Conservation (phyloP, 1,140 invertebrate genomes). For the Arion vulgaris region DNA sequence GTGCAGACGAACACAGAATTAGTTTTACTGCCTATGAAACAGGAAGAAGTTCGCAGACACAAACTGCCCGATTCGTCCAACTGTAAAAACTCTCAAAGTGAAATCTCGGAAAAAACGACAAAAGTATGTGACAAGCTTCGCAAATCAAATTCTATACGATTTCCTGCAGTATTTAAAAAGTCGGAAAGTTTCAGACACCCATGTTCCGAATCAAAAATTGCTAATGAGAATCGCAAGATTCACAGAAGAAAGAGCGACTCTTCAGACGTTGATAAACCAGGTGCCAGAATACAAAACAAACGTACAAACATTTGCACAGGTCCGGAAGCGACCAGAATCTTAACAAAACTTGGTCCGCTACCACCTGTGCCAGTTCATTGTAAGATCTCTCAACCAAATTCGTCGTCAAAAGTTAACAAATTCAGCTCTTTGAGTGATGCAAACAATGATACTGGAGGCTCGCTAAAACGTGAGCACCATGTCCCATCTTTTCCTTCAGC, state of each 20-base stretch:
- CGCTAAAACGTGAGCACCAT: neutral
- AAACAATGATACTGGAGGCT: neutral
- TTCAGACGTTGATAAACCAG: neutral
- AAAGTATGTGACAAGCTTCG: neutral
- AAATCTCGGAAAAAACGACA: too few species aligned
- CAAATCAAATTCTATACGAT: conserved; percentile 1
- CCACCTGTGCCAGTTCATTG: neutral
- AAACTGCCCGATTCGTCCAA: neutral
- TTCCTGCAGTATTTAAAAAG: conserved; percentile 1
- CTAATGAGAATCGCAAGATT: neutral
- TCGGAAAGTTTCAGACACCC: conserved; percentile 17
- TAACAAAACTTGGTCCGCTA: conserved; percentile 17
- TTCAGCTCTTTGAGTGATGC: neutral
- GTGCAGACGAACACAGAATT: neutral
- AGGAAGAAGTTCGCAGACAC: too few species aligned
- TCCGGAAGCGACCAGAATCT: neutral
- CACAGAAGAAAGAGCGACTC: conserved; percentile 12
- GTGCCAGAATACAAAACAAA: too few species aligned
- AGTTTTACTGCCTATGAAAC: neutral
- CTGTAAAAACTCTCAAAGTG: neutral
- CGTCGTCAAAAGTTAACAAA: neutral
- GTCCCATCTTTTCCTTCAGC: neutral
- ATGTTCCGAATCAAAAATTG: neutral
- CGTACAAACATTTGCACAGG: neutral
- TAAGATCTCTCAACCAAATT: neutral